phyloP scores from a whole-genome alignment of 2,888 invertebrate species.

The Tetranychus piercei region DNA sequence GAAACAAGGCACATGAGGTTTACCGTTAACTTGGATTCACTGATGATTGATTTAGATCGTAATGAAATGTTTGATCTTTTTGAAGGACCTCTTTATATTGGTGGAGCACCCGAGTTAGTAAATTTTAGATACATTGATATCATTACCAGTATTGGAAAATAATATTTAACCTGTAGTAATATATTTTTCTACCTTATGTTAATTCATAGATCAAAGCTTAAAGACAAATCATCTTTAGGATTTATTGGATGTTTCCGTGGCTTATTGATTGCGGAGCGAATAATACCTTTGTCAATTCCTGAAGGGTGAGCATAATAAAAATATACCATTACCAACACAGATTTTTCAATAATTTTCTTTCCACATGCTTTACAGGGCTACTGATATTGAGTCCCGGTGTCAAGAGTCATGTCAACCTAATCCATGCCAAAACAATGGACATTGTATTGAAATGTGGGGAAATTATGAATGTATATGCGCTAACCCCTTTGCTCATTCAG shows the following conservation, averaged over 20 bases:
- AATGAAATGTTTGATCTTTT: slow-evolving; percentile 80
- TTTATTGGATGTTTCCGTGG: slow-evolving; percentile 84
- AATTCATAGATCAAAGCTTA: not conserved
- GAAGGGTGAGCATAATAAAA: slow-evolving; percentile 30
- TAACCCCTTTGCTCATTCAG: slow-evolving; percentile 79
- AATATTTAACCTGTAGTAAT: not conserved
- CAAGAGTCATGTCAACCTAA: slow-evolving; percentile 83
- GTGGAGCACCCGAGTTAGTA: slow-evolving; percentile 65
- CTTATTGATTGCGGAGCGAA: slow-evolving; percentile 71
- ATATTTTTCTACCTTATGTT: not conserved
- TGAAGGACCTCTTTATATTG: slow-evolving; percentile 71
- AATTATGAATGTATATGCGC: slow-evolving; percentile 77
- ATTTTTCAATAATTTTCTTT: not conserved
- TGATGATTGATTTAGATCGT: slow-evolving; percentile 62
- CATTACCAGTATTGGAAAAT: not conserved
- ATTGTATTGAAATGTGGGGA: slow-evolving; percentile 60
- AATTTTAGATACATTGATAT: slow-evolving; percentile 33
- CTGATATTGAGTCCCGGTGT: slow-evolving; percentile 78
- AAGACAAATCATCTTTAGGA: slow-evolving; percentile 36
- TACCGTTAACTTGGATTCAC: slow-evolving; percentile 72
- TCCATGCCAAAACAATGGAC: slow-evolving; percentile 75
- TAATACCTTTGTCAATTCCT: slow-evolving; percentile 36
- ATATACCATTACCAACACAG: slow-evolving; percentile 44
- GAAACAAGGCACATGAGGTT: slow-evolving; percentile 80
- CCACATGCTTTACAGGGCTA: slow-evolving; percentile 35